These are phyloP conservation scores for Betta splendens DNA, from an alignment of 2,797 vertebrate species.

Conservation along the genomic window DNA sequence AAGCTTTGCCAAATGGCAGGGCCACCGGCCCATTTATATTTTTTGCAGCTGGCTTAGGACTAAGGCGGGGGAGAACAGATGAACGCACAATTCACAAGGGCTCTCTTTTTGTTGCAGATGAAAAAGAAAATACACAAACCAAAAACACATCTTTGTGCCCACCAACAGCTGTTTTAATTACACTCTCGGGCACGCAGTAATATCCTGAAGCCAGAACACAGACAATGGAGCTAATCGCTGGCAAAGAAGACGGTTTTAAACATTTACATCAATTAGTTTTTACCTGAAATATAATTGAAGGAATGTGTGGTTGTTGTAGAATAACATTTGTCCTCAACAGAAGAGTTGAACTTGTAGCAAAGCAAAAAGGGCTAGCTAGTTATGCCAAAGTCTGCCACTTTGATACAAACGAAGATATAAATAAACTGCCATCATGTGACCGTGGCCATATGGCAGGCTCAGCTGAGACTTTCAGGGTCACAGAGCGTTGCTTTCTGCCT, in stretches of 20 bases:
- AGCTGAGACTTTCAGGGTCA: slow-evolving; percentile 63
- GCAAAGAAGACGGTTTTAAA: slow-evolving; percentile 42
- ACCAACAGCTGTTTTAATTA: slow-evolving; percentile 58
- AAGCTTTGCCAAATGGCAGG: slow-evolving; percentile 68
- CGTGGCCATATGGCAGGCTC: slow-evolving; percentile 64
- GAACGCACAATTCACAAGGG: slow-evolving; percentile 54
- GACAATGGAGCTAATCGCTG: slow-evolving; percentile 55
- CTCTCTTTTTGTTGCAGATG: slow-evolving; percentile 57
- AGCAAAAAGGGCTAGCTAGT: slow-evolving; percentile 28
- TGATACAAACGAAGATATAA: slow-evolving; percentile 63
- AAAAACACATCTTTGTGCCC: slow-evolving; percentile 45
- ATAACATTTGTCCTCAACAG: no score
- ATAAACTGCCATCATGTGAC: slow-evolving; percentile 66
- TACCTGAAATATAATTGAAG: slow-evolving; percentile 18
- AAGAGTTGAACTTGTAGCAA: no score
- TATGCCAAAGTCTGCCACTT: slow-evolving; percentile 40
- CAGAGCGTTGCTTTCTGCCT: slow-evolving; percentile 43
- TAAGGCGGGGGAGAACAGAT: slow-evolving; percentile 45
- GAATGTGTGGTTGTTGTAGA: neutral
- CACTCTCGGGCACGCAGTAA: slow-evolving; percentile 43
- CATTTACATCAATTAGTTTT: slow-evolving; percentile 31
- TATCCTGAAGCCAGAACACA: slow-evolving; percentile 44
- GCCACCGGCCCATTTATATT: slow-evolving; percentile 65
- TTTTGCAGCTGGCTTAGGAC: slow-evolving; percentile 58
- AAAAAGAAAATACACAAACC: slow-evolving; percentile 43